Conservation (phyloP, 2,888 invertebrate genomes). For the Andricus quercusramuli region DNA sequence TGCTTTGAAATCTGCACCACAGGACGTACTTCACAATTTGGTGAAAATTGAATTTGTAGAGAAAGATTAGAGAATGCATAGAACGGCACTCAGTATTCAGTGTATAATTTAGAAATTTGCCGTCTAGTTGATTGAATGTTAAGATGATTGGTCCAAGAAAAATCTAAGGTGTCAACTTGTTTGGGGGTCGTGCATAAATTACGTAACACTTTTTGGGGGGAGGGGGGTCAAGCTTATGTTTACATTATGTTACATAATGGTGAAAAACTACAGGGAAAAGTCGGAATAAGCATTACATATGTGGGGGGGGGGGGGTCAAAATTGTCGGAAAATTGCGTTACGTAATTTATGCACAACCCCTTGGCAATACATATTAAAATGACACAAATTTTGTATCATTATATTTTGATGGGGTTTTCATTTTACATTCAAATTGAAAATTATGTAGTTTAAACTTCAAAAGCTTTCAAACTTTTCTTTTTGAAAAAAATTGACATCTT, state of each 20-base stretch:
- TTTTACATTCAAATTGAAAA: background rate
- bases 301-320: too few relatives aligned
- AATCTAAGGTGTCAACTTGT: background rate
- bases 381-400: background rate
- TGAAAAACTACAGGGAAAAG: too few relatives aligned
- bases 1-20: background rate
- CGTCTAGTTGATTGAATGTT: background rate
- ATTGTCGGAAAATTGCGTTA: too few relatives aligned
- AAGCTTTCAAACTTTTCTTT: background rate
- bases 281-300: too few relatives aligned
- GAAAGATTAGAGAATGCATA: background rate
- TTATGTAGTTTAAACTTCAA: background rate
- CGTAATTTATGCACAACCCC: too few relatives aligned
- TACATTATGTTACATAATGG: too few relatives aligned
- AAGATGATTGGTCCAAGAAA: background rate
- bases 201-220: too few relatives aligned
- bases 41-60: constrained; percentile 15
- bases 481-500: background rate
- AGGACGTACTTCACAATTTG: constrained; percentile 26
- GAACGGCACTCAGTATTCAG: constrained; percentile 3
- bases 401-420: background rate
- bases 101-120: background rate
- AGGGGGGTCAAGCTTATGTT: too few relatives aligned
- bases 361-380: background rate
- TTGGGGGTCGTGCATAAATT: too few relatives aligned